Evolutionary conservation across 2,888 invertebrate species (phyloP), one percentile per base, ranked within the genome.

Genomic region (Meteorus cinctellus): DNA sequence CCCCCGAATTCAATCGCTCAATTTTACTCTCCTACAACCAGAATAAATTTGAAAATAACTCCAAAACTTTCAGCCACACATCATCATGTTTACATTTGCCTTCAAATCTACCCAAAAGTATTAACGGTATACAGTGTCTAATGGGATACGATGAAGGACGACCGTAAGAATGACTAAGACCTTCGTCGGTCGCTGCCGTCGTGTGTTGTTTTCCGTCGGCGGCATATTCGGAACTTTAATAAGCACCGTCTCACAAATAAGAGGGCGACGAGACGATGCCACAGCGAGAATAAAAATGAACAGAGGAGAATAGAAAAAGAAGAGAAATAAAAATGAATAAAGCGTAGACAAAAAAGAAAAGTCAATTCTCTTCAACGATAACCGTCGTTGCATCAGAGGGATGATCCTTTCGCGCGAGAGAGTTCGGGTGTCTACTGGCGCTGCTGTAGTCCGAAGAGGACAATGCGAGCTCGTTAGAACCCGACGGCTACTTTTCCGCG

Each of bases 401-500:
- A 55, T 55, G 55, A 55, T 55, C 19, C 55, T n/a, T 19, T 19
- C 55, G 34, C 48, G 34, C 34, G n/a, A 72, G 48, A 63, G 63
- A 62, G 51, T 65, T 51, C 55, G 51, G 16, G 5, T 10, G 16
- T 62, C n/a, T 16, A 14, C 29, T 12, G n/a, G 29, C 31, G 55
- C 19, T 45, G 27, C 24, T 41, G 62, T 27, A 45, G 65, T 72
- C 51, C 34, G 59, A 72, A 55, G 65, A 72, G 51, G 75, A 79
- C 80, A 79, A 80, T 80, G 80, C 74, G 67, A 74, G 78, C 76
- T 80, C 80, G 77, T 80, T 80, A 80, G 80, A 77, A 68, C 55
- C 67, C 45, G 65, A 36, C 63, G 72, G 72, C 72, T 72, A 36
- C 36, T 65, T 65, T 72, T 72, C 72, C 72, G 10, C 31, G 65